phyloP scores from a whole-genome alignment of 2,888 invertebrate species.

The Cyclophora punctaria region DNA sequence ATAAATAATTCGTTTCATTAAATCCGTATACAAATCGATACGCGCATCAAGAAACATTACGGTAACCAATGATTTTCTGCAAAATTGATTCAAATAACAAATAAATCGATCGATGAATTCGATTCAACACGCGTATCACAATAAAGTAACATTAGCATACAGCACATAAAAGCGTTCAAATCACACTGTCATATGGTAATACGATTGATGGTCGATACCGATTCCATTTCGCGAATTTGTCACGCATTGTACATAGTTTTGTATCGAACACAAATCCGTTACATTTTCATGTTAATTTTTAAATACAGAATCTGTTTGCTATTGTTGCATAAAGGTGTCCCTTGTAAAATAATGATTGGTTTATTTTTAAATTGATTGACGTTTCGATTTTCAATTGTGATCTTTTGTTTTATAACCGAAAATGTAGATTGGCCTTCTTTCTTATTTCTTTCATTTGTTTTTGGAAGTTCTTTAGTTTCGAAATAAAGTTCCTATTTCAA shows the following conservation, averaged over 20 bases:
- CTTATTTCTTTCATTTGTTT: no score
- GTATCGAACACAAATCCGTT: conserved; percentile 57
- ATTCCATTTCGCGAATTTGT: conserved; percentile 60
- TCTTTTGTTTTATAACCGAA: no score
- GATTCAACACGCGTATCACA: conserved; percentile 35
- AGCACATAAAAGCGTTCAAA: conserved; percentile 25
- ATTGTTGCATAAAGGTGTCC: conserved; percentile 22
- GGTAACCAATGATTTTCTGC: conserved; percentile 30
- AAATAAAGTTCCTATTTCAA: no score
- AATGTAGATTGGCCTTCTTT: no score
- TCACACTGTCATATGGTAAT: conserved; percentile 51
- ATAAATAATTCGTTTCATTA: neutral
- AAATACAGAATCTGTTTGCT: conserved; percentile 18
- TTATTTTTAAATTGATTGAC: no score
- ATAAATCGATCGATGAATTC: conserved; percentile 29
- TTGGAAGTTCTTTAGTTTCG: no score
- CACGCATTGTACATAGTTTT: conserved; percentile 51
- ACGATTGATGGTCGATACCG: conserved; percentile 47
- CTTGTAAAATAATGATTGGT: no score
- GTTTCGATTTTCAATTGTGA: no score
- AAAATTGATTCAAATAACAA: conserved; percentile 33
- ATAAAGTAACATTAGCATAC: conserved; percentile 47
- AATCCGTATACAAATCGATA: conserved; percentile 6
- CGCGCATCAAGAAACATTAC: conserved; percentile 20
- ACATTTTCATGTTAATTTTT: conserved; percentile 59